Conservation (phyloP, 2,888 invertebrate species). For the Euzetes globulus region DNA sequence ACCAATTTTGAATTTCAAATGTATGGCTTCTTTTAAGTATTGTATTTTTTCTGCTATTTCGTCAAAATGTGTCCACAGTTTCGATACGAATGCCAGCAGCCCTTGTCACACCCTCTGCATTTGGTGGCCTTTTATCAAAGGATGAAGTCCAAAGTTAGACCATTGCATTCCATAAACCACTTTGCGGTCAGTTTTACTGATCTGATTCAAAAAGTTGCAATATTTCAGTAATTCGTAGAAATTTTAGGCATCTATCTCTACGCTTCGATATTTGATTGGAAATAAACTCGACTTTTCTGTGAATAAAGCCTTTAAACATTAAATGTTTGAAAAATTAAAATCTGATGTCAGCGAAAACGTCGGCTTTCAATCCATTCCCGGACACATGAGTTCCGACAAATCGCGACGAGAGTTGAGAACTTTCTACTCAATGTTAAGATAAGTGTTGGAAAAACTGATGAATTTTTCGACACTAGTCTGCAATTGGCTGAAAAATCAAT, state of each 20-base stretch:
- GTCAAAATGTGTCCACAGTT: slow-evolving; percentile 12
- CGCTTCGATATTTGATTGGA: slow-evolving; percentile 67
- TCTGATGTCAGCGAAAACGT: slow-evolving; percentile 42
- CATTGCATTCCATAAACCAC: slow-evolving; percentile 48
- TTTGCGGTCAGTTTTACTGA: slow-evolving; percentile 47
- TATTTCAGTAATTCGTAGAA: slow-evolving; percentile 75
- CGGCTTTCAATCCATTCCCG: slow-evolving; percentile 39
- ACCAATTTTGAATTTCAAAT: not conserved
- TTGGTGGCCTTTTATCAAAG: slow-evolving; percentile 37
- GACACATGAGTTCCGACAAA: slow-evolving; percentile 22
- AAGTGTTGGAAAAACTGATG: slow-evolving; percentile 36
- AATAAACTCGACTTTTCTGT: slow-evolving; percentile 68
- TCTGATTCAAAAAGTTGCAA: slow-evolving; percentile 60
- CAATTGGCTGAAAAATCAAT: slow-evolving; percentile 47
- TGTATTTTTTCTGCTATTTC: slow-evolving; percentile 15
- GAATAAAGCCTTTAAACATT: slow-evolving; percentile 17
- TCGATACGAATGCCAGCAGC: slow-evolving; percentile 35
- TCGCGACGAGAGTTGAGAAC: not conserved
- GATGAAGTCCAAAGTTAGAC: slow-evolving; percentile 69
- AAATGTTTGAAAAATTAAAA: slow-evolving; percentile 38
- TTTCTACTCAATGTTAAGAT: slow-evolving; percentile 26
- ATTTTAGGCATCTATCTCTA: slow-evolving; percentile 63
- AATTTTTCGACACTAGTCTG: slow-evolving; percentile 20
- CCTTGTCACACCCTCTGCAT: slow-evolving; percentile 38
- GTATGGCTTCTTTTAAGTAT: not conserved